These are phyloP conservation scores for Micromussa lordhowensis DNA, from an alignment of 92 coral and sea anemone species.

Conservation along the genomic window DNA sequence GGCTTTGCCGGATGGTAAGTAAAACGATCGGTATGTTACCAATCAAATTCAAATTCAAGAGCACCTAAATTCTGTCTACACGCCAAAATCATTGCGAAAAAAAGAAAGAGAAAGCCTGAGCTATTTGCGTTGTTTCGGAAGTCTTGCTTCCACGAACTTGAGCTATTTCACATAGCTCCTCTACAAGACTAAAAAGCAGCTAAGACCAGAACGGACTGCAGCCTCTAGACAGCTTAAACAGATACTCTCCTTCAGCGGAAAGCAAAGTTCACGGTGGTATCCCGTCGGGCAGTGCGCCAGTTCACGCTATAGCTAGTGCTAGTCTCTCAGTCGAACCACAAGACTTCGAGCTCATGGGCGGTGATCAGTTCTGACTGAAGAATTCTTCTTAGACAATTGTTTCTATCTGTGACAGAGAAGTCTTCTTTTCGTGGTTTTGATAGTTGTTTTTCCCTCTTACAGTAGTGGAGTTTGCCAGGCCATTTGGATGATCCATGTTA, in stretches of 20 bases:
- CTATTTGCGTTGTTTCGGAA: neutral
- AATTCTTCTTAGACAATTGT: conserved; percentile 23
- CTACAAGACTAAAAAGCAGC: neutral
- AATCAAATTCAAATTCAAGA: neutral
- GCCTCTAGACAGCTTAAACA: neutral
- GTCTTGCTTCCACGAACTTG: neutral
- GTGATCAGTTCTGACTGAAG: neutral
- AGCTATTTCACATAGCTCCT: neutral
- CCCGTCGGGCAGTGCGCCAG: neutral
- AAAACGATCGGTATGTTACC: neutral
- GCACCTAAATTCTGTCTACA: neutral
- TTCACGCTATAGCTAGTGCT: too few relatives aligned
- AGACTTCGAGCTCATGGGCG: neutral
- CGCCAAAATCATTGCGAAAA: neutral
- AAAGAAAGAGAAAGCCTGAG: neutral
- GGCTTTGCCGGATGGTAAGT: neutral
- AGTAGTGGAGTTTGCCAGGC: conserved; percentile 11
- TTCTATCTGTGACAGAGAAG: conserved; percentile 20
- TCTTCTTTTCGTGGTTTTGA: neutral
- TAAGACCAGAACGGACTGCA: neutral
- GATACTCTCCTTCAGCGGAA: too few relatives aligned
- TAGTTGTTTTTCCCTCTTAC: neutral
- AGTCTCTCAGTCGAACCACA: neutral
- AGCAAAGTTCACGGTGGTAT: neutral
- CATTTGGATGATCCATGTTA: conserved; percentile 14